These are phyloP conservation scores for Syngnathus typhle DNA, from an alignment of 2,113 vertebrate species.

Conservation along the genomic window DNA sequence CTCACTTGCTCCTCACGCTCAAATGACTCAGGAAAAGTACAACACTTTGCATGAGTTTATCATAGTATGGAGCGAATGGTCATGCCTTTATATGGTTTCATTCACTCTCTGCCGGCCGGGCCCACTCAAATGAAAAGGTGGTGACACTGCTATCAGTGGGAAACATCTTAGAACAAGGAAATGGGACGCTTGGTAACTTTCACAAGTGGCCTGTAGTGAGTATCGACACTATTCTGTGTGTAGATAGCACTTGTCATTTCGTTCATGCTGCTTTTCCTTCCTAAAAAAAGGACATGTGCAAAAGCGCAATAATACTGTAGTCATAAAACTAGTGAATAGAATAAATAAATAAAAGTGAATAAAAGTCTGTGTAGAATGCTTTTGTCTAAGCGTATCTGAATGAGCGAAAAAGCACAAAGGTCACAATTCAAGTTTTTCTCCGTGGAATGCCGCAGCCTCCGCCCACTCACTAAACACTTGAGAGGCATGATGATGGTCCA, in stretches of 20 bases:
- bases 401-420: constrained; percentile 35
- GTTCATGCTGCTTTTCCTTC: not conserved
- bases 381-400: constrained; percentile 10
- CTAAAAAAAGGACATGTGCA: not conserved
- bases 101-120: not conserved
- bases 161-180: constrained; percentile 32
- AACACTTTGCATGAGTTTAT: constrained; percentile 47
- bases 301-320: no score
- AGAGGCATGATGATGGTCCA: constrained; percentile 23
- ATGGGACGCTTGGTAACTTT: constrained; percentile 25
- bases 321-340: no score
- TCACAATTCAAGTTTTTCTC: constrained; percentile 42
- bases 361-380: constrained; percentile 6
- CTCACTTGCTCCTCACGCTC: not conserved
- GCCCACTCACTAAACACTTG: constrained; percentile 33
- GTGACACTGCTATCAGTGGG: constrained; percentile 16
- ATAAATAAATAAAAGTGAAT: no score
- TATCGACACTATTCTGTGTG: not conserved
- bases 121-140: constrained; percentile 5
- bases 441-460: constrained; percentile 39
- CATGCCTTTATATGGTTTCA: not conserved
- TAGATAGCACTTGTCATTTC: not conserved
- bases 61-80: constrained; percentile 8
- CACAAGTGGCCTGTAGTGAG: constrained; percentile 1
- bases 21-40: constrained; percentile 40